A percentile compares a stretch with the other conserved stretches of the same genome.
Evolutionary conservation across 2,888 invertebrate genomes (phyloP).

Genomic region (Daptonema setosum): DNA sequence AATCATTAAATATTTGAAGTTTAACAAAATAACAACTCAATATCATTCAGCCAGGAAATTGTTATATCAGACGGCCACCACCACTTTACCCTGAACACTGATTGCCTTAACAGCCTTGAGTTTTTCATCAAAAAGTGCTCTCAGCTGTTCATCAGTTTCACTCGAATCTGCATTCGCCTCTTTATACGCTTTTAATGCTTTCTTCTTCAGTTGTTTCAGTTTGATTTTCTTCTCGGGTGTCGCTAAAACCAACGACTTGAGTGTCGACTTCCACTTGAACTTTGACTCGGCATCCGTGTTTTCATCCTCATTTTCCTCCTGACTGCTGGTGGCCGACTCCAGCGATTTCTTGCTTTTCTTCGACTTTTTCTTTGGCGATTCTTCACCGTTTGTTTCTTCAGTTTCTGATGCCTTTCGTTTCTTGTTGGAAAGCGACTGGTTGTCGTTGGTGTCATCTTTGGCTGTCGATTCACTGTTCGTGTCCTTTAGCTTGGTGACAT

Average conservation of each 20-base stretch:
- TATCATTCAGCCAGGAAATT: too few relatives aligned
- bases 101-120: too few relatives aligned
- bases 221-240: background rate
- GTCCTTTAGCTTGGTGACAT: background rate
- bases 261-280: background rate
- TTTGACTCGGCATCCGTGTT: background rate
- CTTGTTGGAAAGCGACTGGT: background rate
- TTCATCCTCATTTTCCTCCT: background rate
- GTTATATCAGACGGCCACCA: too few relatives aligned
- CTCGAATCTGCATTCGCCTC: too few relatives aligned
- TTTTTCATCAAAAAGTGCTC: too few relatives aligned
- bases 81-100: too few relatives aligned
- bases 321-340: too few relatives aligned
- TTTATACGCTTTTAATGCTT: background rate
- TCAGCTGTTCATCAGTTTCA: too few relatives aligned
- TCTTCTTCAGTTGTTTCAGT: background rate
- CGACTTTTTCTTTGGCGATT: background rate
- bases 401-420: background rate
- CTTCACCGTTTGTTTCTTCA: background rate
- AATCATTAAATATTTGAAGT: too few relatives aligned
- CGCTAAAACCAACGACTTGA: background rate
- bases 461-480: background rate
- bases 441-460: background rate
- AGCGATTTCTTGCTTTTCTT: too few relatives aligned
- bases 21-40: too few relatives aligned